Base-by-base conservation (phyloP, 2,888 invertebrate genomes). In the Petrolisthes manimaculis region DNA sequence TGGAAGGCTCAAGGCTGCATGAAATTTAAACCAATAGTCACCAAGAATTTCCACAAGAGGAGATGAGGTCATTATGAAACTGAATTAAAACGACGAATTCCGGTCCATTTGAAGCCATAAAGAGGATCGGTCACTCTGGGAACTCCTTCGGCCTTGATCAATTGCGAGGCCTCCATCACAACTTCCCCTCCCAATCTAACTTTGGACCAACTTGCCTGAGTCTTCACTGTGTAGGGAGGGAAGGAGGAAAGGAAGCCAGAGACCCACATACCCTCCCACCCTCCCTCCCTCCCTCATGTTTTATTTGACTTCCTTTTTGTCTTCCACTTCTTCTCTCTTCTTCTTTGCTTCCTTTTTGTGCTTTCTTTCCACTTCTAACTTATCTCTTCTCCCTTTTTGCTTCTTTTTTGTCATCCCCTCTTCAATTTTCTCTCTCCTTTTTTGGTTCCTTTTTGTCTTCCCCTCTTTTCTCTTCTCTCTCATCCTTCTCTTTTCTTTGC, bases 131-230 rank as follows among this genome's bases (percentile, higher is more conserved):
- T 78, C 69, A 71, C 83, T 55, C 21, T 51, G 79, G 24, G 69
- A 81, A 56, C 83, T 61, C 71, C 83, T 83, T 79, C 71, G 67
- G 37, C 55, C 54, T 83, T 79, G 87, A 87, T 87, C 83, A 87
- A 87, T 83, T 82, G 87, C 71, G 55, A n/a, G 71, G 18, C 71
- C 51, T 80, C 82, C 83, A 86, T 86, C 82, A 83, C 86, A 86
- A 86, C 83, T 86, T 86, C 12, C 83, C 53, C 83, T 83, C 84
- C 87, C 87, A 87, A 87, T 87, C 87, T 87, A 87, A 87, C 87
- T 87, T 87, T 87, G 53, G 87, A 12, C 9, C 71, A 6, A 71
- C 8, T 18, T 12, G n/a, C 9, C n/a, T 12, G 61, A 14, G 61
- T 61, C 61, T 61, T 61, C 8, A 14, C 61, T 61, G 61, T 6